phyloP scores from a whole-genome alignment of 2,113 vertebrate species.

The Nyctibius bracteatus region DNA sequence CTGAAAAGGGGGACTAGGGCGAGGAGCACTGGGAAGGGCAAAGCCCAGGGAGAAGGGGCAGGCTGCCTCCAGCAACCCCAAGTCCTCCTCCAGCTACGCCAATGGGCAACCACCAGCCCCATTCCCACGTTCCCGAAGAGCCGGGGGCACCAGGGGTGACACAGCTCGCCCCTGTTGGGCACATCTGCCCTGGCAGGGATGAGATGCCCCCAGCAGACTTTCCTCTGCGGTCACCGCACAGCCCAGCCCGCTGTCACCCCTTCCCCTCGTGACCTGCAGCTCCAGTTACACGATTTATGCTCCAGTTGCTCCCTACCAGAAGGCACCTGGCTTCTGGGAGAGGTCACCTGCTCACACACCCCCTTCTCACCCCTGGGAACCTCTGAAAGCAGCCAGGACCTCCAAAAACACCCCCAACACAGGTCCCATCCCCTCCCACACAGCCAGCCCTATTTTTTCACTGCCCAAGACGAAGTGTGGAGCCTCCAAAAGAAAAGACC shows the following conservation, averaged over 20 bases:
- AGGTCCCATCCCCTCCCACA: accelerated
- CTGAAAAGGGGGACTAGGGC: accelerated
- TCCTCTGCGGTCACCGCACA: neutral
- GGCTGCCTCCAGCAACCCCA: neutral
- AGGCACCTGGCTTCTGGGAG: neutral
- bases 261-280: neutral
- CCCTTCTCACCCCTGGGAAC: neutral
- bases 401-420: neutral
- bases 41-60: neutral
- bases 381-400: neutral
- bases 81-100: neutral
- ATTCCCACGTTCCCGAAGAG: neutral
- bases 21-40: neutral
- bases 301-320: neutral
- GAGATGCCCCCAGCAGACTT: neutral
- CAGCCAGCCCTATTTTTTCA: accelerated
- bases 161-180: accelerated
- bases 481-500: neutral
- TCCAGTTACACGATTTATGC: neutral
- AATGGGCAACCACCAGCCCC: accelerated
- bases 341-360: neutral
- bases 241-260: neutral
- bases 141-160: accelerated
- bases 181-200: neutral
- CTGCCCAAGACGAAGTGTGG: neutral